phyloP scores from a whole-genome alignment of 2,797 vertebrate genomes.

The Bradypodion ventrale region DNA sequence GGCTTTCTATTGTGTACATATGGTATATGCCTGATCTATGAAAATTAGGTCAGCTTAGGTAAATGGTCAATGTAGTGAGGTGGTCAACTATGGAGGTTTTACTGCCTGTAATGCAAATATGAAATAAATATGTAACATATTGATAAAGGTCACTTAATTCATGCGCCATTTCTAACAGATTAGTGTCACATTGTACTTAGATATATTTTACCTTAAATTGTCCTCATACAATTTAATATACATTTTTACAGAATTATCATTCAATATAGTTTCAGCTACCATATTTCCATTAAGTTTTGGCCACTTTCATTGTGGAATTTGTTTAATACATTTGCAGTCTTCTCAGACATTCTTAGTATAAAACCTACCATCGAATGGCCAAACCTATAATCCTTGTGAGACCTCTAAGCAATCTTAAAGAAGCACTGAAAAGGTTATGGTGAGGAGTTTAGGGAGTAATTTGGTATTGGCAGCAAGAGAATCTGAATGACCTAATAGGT shows the following conservation, averaged over 20 bases:
- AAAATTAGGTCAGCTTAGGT: too few species aligned
- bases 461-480: conserved; percentile 30
- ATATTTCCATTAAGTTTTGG: conserved; percentile 44
- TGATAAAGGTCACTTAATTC: conserved; percentile 25
- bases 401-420: conserved; percentile 41
- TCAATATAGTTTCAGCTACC: conserved; percentile 51
- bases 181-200: conserved; percentile 24
- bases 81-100: too few species aligned
- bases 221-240: conserved; percentile 44
- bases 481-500: neutral
- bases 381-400: conserved; percentile 52
- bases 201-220: conserved; percentile 36
- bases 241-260: conserved; percentile 49
- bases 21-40: too few species aligned
- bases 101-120: conserved; percentile 21
- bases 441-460: conserved; percentile 54
- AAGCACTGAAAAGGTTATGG: conserved; percentile 30
- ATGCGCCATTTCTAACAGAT: conserved; percentile 32
- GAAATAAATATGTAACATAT: neutral
- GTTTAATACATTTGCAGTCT: conserved; percentile 39
- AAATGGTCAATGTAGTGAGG: too few species aligned
- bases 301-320: conserved; percentile 28
- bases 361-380: conserved; percentile 44
- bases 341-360: conserved; percentile 52
- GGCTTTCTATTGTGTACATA: too few species aligned